Percentiles rank a stretch among this genome's conserved stretches.
phyloP scores from a whole-genome alignment of 2,888 invertebrate species.

The Sialis lutaria region DNA sequence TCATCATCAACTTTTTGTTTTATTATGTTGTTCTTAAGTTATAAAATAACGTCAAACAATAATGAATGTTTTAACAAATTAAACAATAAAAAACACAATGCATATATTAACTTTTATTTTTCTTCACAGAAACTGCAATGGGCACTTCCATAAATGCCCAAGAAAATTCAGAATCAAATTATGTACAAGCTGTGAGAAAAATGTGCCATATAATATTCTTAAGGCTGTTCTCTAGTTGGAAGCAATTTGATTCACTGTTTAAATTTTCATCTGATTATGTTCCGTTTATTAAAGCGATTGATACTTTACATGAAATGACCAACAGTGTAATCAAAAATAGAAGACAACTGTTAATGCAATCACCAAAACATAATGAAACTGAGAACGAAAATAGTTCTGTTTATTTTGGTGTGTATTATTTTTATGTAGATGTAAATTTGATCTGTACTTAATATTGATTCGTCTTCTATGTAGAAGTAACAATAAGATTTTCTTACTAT shows the following conservation, averaged over 20 bases:
- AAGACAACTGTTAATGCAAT: constrained; percentile 8
- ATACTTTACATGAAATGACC: constrained; percentile 32
- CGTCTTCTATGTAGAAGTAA: too few species aligned
- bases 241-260: constrained; percentile 30
- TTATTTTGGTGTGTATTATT: too few species aligned
- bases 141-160: constrained; percentile 56
- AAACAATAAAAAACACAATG: too few species aligned
- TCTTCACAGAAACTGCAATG: constrained; percentile 22
- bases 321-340: constrained; percentile 34
- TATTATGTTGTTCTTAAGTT: too few species aligned
- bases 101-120: background rate
- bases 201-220: constrained; percentile 17
- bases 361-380: too few species aligned
- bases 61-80: too few species aligned
- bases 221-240: constrained; percentile 24
- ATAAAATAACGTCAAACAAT: too few species aligned
- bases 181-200: constrained; percentile 51
- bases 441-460: too few species aligned
- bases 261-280: constrained; percentile 36
- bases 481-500: too few species aligned
- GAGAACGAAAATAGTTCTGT: too few species aligned
- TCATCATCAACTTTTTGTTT: too few species aligned
- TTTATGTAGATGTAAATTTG: too few species aligned
- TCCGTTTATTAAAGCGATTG: constrained; percentile 29
- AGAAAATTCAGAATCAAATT: constrained; percentile 43